These are phyloP conservation scores for Premnoplex brunnescens DNA, from an alignment of 2,797 vertebrate genomes.

Conservation along the genomic window DNA sequence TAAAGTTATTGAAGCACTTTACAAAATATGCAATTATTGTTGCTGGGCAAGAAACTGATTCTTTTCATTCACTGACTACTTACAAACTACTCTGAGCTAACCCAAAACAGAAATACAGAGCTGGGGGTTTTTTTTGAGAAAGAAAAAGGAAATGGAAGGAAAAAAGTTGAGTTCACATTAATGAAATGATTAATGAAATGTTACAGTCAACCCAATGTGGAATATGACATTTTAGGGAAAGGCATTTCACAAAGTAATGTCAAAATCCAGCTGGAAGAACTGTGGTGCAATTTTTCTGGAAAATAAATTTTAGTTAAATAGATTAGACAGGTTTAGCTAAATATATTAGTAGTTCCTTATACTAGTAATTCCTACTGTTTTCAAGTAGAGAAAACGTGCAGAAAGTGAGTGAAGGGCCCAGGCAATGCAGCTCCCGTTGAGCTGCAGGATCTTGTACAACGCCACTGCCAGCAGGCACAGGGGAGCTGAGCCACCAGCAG, in stretches of 20 bases:
- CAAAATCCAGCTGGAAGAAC: not conserved
- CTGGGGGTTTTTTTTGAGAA: not conserved
- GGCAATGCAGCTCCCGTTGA: not conserved
- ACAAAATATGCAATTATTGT: not conserved
- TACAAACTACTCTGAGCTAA: not conserved
- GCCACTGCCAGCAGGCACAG: not conserved
- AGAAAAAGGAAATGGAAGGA: not conserved
- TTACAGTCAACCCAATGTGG: not conserved
- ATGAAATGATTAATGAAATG: not conserved
- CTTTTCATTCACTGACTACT: not conserved
- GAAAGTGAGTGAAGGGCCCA: fast-evolving
- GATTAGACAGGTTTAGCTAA: not conserved
- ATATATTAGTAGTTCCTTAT: not conserved
- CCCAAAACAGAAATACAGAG: not conserved
- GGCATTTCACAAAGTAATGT: not conserved
- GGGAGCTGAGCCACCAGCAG: not conserved
- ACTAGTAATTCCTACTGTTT: not conserved
- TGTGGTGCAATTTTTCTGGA: not conserved
- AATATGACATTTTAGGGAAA: not conserved
- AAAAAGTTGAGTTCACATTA: not conserved
- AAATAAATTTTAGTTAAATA: not conserved
- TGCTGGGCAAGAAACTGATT: not conserved
- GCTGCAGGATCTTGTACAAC: not conserved
- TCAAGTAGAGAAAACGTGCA: not conserved
- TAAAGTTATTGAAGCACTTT: not conserved